Conservation (phyloP, 2,113 vertebrate genomes). For the Melanostigma gelatinosum region DNA sequence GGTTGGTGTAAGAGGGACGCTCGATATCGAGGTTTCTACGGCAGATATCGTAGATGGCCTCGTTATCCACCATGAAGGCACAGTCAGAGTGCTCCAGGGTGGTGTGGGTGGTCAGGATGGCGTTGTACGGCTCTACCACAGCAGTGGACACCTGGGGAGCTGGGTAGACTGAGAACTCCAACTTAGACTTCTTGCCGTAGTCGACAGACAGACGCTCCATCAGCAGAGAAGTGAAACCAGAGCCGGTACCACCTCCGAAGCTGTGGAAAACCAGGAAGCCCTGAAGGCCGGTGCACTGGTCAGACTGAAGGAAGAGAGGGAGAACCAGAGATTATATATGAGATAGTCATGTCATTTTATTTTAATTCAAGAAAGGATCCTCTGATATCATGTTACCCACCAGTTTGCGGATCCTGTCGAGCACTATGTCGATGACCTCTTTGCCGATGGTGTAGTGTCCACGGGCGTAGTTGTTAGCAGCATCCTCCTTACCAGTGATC, state of each 20-base stretch:
- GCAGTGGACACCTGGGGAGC: constrained; percentile 87
- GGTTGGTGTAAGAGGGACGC: constrained; percentile 57
- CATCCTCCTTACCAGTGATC: constrained; percentile 78
- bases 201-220: constrained; percentile 95
- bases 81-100: constrained; percentile 90
- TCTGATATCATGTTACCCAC: constrained; percentile 14
- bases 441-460: constrained; percentile 71
- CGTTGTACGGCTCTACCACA: constrained; percentile 91
- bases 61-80: constrained; percentile 88
- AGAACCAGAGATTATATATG: not conserved
- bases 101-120: constrained; percentile 85
- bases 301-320: constrained; percentile 41
- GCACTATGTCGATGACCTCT: constrained; percentile 32
- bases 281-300: constrained; percentile 71
- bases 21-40: constrained; percentile 7
- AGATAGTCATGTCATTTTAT: not conserved
- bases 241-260: constrained; percentile 67
- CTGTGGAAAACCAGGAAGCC: constrained; percentile 58
- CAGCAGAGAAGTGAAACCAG: constrained; percentile 87
- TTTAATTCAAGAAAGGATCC: not conserved
- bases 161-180: constrained; percentile 87
- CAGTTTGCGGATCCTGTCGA: constrained; percentile 39
- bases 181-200: constrained; percentile 90
- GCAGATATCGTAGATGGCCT: constrained; percentile 88
- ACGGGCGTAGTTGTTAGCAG: constrained; percentile 76